Percentiles rank a stretch among this genome's conserved stretches.
Evolutionary conservation across 2,888 invertebrate species (phyloP).

Genomic region (Alsophila aescularia): DNA sequence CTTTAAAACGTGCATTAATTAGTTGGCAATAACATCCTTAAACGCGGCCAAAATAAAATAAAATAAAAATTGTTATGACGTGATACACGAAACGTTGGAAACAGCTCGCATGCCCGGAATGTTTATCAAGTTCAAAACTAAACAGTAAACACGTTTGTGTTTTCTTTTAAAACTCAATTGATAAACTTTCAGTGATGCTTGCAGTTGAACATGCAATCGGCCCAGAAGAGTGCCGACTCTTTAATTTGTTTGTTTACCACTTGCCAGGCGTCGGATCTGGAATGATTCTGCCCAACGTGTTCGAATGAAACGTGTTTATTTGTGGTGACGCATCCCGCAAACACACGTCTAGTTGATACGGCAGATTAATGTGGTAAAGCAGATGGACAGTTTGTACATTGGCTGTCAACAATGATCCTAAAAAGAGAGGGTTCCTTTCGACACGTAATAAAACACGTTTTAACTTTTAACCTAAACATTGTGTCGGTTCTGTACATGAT

Average conservation of each 20-base stretch:
- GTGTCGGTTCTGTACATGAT: conserved; percentile 11
- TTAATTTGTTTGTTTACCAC: conserved; percentile 16
- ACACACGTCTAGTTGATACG: conserved; percentile 13
- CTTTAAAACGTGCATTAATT: too few species aligned
- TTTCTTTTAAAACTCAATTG: conserved; percentile 8
- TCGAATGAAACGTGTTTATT: conserved; percentile 12
- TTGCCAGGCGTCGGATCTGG: conserved; percentile 6
- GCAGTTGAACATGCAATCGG: conserved; percentile 16
- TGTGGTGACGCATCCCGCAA: conserved; percentile 8
- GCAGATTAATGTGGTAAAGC: conserved; percentile 2
- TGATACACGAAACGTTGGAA: too few species aligned
- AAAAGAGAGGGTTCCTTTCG: conserved; percentile 16
- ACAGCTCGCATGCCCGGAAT: neutral
- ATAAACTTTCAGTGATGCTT: conserved; percentile 6
- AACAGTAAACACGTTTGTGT: conserved; percentile 8
- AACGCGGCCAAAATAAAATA: too few species aligned
- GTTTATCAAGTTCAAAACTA: conserved; percentile 1
- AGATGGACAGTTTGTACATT: conserved; percentile 14
- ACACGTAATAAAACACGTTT: conserved; percentile 19
- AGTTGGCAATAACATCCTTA: too few species aligned
- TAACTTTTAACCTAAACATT: conserved; percentile 20
- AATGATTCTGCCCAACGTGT: conserved; percentile 2
- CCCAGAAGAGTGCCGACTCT: conserved; percentile 3
- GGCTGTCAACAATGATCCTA: conserved; percentile 11
- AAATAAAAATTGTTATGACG: too few species aligned